A percentile compares a stretch with the other conserved stretches of the same genome.
Conservation (phyloP, 35 echinoderm and acorn worm species). For the Hemicentrotus pulcherrimus region DNA sequence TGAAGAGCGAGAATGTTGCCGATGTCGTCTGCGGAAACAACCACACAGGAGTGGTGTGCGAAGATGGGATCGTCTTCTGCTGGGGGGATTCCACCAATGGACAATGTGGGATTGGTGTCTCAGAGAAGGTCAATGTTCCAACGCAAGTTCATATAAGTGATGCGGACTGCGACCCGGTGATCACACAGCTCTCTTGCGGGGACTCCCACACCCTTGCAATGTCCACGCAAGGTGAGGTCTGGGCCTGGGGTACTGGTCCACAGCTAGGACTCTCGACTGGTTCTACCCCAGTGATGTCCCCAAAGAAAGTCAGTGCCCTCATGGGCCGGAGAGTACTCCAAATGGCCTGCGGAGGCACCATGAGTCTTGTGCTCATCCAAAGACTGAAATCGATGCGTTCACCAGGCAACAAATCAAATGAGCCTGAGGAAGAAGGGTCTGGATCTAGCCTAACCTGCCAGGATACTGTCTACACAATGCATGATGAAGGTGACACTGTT, state of each 20-base stretch:
- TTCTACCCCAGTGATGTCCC: constrained; percentile 70
- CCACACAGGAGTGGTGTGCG: constrained; percentile 92
- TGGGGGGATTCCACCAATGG: constrained; percentile 88
- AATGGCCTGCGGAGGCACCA: constrained; percentile 75
- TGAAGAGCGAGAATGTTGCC: constrained; percentile 93
- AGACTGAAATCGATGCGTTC: constrained; percentile 71
- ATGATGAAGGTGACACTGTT: constrained; percentile 89
- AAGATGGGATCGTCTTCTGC: constrained; percentile 98
- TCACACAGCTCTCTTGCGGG: constrained; percentile 89
- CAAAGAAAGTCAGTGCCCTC: constrained; percentile 78
- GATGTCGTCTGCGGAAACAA: constrained; percentile 95
- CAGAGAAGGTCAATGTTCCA: constrained; percentile 78
- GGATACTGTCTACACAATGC: constrained; percentile 75
- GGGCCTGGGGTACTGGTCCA: constrained; percentile 91
- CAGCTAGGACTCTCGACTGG: constrained; percentile 91
- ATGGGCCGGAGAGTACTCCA: constrained; percentile 84
- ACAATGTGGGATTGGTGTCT: constrained; percentile 75
- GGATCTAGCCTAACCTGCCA: constrained; percentile 65
- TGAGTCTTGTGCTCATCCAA: constrained; percentile 82
- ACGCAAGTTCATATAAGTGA: constrained; percentile 79
- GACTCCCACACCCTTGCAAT: constrained; percentile 89
- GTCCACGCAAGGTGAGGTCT: constrained; percentile 82
- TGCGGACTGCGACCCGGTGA: constrained; percentile 71
- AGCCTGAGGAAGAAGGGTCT: constrained; percentile 81
- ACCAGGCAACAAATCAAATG: constrained; percentile 58